These are phyloP conservation scores for Lutraria rhynchaena DNA, from an alignment of 1,140 invertebrate species.

Conservation along the genomic window DNA sequence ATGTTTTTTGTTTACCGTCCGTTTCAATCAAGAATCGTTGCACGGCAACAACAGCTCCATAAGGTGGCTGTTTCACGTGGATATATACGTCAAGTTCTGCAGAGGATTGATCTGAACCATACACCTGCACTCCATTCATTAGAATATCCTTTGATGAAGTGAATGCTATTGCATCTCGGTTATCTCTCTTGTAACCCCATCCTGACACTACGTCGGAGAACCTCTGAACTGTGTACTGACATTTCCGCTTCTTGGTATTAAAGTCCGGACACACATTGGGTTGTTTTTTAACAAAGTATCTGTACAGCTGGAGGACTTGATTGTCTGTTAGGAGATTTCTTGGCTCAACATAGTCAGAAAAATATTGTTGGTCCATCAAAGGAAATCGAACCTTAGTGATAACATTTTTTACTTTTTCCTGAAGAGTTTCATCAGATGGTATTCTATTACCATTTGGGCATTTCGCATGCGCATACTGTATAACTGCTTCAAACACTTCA, in stretches of 20 bases:
- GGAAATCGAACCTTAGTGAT: conserved; percentile 62
- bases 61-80: conserved; percentile 10
- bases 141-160: conserved; percentile 30
- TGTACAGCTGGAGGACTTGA: conserved; percentile 22
- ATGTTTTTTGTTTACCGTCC: conserved; percentile 43
- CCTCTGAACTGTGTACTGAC: conserved; percentile 1
- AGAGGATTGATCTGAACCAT: conserved; percentile 40
- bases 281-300: conserved; percentile 25
- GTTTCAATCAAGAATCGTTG: conserved; percentile 31
- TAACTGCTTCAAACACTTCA: conserved; percentile 48
- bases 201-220: conserved; percentile 15
- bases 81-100: background rate
- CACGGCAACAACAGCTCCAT: background rate
- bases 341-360: conserved; percentile 24
- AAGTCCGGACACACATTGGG: background rate
- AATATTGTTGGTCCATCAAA: conserved; percentile 54
- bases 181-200: conserved; percentile 51
- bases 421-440: conserved; percentile 44
- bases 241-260: background rate
- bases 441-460: conserved; percentile 40
- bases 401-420: conserved; percentile 39
- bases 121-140: conserved; percentile 22
- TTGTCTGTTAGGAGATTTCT: conserved; percentile 4
- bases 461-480: conserved; percentile 56
- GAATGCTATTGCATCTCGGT: conserved; percentile 46